Conservation (phyloP, 1,140 invertebrate genomes). For the Sesamia nonagrioides region DNA sequence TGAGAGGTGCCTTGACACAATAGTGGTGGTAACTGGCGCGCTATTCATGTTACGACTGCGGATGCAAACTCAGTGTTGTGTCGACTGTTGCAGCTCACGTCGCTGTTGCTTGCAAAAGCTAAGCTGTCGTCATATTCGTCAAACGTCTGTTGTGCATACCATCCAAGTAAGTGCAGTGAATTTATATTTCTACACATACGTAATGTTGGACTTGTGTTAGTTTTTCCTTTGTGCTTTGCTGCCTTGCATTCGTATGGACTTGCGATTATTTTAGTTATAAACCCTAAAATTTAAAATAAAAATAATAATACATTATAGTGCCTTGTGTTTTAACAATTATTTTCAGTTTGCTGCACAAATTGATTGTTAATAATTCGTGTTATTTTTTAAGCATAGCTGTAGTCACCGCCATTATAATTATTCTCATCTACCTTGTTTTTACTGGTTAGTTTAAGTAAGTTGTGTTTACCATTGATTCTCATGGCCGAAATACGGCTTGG, state of each 20-base stretch:
- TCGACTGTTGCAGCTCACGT: conserved; percentile 1
- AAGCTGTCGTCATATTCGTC: not conserved
- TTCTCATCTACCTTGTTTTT: too few relatives aligned
- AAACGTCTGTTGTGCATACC: not conserved
- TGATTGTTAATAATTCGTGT: too few relatives aligned
- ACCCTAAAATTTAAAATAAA: too few relatives aligned
- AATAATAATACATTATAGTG: too few relatives aligned
- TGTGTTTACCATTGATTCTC: too few relatives aligned
- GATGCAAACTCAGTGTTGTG: conserved; percentile 24
- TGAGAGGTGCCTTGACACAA: conserved; percentile 37
- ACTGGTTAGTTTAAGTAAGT: too few relatives aligned
- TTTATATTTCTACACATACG: not conserved
- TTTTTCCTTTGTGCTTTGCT: conserved; percentile 1
- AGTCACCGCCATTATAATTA: too few relatives aligned
- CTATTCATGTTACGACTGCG: not conserved
- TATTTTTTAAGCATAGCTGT: too few relatives aligned
- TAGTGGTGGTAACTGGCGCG: conserved; percentile 11
- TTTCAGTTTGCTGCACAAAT: too few relatives aligned
- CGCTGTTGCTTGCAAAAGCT: not conserved
- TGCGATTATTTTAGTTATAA: not conserved
- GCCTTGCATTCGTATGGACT: not conserved
- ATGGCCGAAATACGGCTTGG: too few relatives aligned
- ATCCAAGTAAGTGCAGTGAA: conserved; percentile 1
- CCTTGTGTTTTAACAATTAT: too few relatives aligned
- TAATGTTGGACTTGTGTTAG: conserved; percentile 3